These are phyloP conservation scores for Ascidia mentula DNA, from an alignment of 23 tunicate genomes.

Conservation along the genomic window DNA sequence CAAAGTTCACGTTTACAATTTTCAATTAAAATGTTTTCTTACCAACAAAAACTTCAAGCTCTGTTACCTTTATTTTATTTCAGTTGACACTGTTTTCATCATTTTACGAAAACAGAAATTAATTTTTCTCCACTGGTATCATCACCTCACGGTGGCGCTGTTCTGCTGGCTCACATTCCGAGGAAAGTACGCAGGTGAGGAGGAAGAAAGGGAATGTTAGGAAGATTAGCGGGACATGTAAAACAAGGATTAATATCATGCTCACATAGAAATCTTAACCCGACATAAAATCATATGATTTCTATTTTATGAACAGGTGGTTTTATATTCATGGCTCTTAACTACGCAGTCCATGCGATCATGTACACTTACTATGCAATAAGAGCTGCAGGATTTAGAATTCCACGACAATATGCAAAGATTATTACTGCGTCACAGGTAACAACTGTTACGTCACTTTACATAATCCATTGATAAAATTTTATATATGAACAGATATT, in stretches of 20 bases:
- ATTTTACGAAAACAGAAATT: constrained; percentile 81
- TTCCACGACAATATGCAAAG: constrained; percentile 34
- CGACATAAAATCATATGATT: no score
- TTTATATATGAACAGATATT: constrained; percentile 34
- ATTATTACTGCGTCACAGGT: constrained; percentile 69
- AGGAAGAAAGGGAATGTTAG: no score
- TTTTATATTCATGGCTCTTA: constrained; percentile 52
- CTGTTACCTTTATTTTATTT: constrained; percentile 8
- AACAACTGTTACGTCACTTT: not conserved
- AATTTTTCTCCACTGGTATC: constrained; percentile 95
- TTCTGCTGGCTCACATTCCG: constrained; percentile 74
- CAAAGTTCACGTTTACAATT: no score
- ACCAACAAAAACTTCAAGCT: no score
- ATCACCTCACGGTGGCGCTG: constrained; percentile 78
- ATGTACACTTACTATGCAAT: constrained; percentile 89
- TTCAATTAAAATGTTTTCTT: no score
- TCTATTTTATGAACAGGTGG: constrained; percentile 48
- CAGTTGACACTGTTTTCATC: constrained; percentile 92
- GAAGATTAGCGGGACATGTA: no score
- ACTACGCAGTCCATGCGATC: constrained; percentile 66
- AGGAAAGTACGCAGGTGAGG: constrained; percentile 54
- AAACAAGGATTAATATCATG: no score
- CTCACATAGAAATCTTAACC: no score
- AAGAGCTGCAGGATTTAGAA: constrained; percentile 55
- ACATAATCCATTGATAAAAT: not conserved